Percentiles rank a stretch among this genome's conserved stretches.
Conservation (phyloP, 2,113 vertebrate species). For the Circaetus cinerascens region DNA sequence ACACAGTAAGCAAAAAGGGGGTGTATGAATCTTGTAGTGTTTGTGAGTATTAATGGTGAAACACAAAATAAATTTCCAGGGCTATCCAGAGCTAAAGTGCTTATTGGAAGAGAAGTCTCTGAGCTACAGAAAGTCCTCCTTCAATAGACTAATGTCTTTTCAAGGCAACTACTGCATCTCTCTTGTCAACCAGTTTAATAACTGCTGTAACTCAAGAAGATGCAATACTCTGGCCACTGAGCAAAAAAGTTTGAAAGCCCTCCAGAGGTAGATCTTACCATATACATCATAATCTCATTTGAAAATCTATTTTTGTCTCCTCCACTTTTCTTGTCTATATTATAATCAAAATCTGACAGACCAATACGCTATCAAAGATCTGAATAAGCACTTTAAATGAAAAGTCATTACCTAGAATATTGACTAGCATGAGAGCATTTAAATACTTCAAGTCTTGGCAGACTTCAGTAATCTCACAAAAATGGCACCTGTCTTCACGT, state of each 20-base stretch:
- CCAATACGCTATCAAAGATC: not conserved
- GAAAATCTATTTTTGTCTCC: not conserved
- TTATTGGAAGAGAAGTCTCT: constrained; percentile 29
- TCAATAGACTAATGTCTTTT: constrained; percentile 55
- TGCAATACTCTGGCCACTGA: not conserved
- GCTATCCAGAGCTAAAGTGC: constrained; percentile 29
- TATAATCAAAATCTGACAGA: not conserved
- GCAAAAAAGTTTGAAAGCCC: not conserved
- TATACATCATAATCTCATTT: not conserved
- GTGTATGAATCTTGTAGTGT: not conserved
- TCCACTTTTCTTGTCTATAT: not conserved
- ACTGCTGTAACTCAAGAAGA: constrained; percentile 54
- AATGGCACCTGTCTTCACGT: not conserved
- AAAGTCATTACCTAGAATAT: not conserved
- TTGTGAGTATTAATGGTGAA: not conserved
- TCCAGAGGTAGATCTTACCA: not conserved
- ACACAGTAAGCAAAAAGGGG: not conserved
- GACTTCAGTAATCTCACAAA: not conserved
- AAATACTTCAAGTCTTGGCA: not conserved
- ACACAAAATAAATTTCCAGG: constrained; percentile 24
- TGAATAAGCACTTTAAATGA: not conserved
- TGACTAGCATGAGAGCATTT: not conserved
- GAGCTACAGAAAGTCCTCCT: constrained; percentile 34
- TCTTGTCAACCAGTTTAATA: constrained; percentile 60
- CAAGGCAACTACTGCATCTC: constrained; percentile 39